These are phyloP conservation scores for Phortica okadai DNA, from an alignment of 2,888 invertebrate species.

Conservation along the genomic window DNA sequence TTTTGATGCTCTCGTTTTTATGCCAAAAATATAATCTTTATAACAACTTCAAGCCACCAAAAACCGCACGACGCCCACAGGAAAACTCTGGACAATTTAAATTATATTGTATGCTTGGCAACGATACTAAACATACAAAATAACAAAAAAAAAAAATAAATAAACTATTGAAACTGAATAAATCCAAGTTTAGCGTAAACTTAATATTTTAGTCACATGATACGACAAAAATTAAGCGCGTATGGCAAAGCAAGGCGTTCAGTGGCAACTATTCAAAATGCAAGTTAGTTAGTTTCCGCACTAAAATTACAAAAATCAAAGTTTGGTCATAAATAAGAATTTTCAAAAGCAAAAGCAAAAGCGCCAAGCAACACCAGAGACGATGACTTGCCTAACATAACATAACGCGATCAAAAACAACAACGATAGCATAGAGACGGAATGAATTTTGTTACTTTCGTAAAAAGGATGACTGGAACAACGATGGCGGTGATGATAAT, in stretches of 20 bases:
- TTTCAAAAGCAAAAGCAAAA: conserved; percentile 13
- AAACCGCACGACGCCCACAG: too few relatives aligned
- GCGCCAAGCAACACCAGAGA: conserved; percentile 1
- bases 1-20: too few relatives aligned
- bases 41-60: too few relatives aligned
- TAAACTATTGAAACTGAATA: neutral
- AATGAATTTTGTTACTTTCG: neutral
- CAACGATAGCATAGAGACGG: neutral
- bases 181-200: neutral
- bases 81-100: neutral
- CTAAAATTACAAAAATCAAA: conserved; percentile 53
- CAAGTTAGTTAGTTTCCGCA: conserved; percentile 9
- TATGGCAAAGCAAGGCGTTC: neutral
- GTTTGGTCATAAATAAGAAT: conserved; percentile 62
- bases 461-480: neutral
- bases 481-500: neutral
- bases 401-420: neutral
- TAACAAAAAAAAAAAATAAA: neutral
- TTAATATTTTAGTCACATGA: conserved; percentile 25
- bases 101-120: neutral
- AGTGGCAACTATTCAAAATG: neutral
- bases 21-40: too few relatives aligned
- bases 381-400: conserved; percentile 16
- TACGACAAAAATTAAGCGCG: neutral
- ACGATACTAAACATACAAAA: neutral